Conservation (phyloP, 1,140 invertebrate genomes). For the Cherax destructor region DNA sequence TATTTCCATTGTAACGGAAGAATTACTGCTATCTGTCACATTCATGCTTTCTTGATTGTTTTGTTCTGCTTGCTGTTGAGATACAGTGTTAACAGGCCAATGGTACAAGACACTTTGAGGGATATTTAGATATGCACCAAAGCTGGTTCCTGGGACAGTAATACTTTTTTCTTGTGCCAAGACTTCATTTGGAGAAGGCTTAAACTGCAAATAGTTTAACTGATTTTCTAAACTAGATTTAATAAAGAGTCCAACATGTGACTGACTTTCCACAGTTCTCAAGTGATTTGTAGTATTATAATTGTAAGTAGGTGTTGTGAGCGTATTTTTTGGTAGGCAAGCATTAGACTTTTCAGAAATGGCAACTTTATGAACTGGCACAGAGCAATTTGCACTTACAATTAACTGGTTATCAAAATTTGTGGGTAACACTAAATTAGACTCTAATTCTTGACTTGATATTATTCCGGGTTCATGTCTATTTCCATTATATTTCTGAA, state of each 20-base stretch:
- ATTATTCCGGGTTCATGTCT: background rate
- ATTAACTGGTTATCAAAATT: background rate
- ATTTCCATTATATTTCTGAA: background rate
- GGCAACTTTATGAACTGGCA: background rate
- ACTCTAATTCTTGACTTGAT: background rate
- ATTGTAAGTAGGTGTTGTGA: background rate
- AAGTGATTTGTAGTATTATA: background rate
- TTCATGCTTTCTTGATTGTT: background rate
- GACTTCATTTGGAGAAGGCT: background rate
- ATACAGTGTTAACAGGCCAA: background rate
- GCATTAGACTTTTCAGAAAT: background rate
- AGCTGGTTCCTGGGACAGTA: background rate
- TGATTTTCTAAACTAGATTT: background rate
- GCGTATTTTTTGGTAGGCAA: background rate
- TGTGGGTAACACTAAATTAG: background rate
- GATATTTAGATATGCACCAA: background rate
- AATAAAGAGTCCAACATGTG: background rate
- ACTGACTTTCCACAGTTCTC: background rate
- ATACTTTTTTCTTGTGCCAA: background rate
- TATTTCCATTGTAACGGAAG: background rate
- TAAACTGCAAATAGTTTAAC: background rate
- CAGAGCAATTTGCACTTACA: background rate
- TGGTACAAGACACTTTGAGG: too few species aligned
- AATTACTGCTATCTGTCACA: background rate
- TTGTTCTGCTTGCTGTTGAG: background rate